These are phyloP conservation scores for Ophion obscuratus DNA, from an alignment of 2,888 invertebrate genomes.

Conservation along the genomic window DNA sequence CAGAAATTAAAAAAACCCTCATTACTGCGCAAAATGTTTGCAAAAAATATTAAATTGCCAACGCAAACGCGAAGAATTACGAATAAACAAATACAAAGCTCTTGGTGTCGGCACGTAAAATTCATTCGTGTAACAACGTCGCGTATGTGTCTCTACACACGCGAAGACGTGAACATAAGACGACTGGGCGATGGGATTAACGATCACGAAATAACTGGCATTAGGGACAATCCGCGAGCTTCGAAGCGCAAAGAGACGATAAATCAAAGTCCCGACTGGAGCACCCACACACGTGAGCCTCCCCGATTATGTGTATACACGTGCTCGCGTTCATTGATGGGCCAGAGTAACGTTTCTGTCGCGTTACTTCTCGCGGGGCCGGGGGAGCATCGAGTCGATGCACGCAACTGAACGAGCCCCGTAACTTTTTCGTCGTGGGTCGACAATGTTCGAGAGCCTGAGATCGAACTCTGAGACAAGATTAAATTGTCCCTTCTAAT, in stretches of 20 bases:
- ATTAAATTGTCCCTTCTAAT: constrained; percentile 68
- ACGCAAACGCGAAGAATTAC: not conserved
- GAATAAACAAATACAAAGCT: not conserved
- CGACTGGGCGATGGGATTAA: constrained; percentile 55
- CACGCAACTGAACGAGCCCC: constrained; percentile 73
- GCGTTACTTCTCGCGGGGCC: constrained; percentile 30
- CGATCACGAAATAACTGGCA: constrained; percentile 74
- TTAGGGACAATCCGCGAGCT: constrained; percentile 78
- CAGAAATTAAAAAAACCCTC: no score
- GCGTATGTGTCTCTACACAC: not conserved
- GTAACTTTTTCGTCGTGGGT: constrained; percentile 45
- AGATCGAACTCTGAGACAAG: constrained; percentile 66
- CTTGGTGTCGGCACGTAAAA: not conserved
- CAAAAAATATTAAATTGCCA: not conserved
- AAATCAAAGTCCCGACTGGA: constrained; percentile 76
- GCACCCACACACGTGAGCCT: constrained; percentile 33
- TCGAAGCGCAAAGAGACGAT: constrained; percentile 73
- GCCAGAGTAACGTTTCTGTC: constrained; percentile 43
- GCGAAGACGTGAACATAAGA: constrained; percentile 42
- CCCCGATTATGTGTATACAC: constrained; percentile 29
- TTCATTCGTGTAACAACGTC: not conserved
- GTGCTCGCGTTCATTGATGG: constrained; percentile 58
- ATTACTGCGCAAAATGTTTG: not conserved
- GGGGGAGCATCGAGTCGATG: constrained; percentile 73
- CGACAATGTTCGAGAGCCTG: constrained; percentile 49